phyloP scores from a whole-genome alignment of 2,113 vertebrate species.

The Sminthopsis crassicaudata region DNA sequence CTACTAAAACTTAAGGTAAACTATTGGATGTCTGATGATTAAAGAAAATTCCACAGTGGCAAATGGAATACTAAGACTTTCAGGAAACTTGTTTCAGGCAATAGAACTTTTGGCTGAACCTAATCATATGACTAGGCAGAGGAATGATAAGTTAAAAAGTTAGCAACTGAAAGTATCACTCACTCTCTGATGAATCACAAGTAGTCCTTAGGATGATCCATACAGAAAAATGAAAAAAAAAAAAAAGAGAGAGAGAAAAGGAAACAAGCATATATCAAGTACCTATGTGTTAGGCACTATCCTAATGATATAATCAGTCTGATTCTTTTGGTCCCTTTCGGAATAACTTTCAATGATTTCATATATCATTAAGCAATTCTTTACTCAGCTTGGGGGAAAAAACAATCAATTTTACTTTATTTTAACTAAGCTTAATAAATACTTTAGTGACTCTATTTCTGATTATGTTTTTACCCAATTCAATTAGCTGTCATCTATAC shows the following conservation, averaged over 20 bases:
- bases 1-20: constrained; percentile 1
- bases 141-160: neutral
- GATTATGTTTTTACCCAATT: neutral
- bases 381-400: neutral
- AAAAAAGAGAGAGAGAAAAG: neutral
- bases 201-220: neutral
- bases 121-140: neutral
- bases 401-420: neutral
- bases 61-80: neutral
- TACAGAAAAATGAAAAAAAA: neutral
- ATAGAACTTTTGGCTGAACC: neutral
- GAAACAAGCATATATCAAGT: neutral
- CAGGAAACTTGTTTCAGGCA: neutral
- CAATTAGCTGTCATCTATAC: neutral
- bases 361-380: neutral
- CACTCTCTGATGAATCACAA: neutral
- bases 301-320: neutral
- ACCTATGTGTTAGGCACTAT: neutral
- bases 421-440: neutral
- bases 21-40: neutral
- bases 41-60: constrained; percentile 15
- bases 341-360: neutral
- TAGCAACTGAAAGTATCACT: neutral
- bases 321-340: neutral
- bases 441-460: neutral